Conservation (phyloP, 2,888 invertebrate species). For the Loripinus fragilis region DNA sequence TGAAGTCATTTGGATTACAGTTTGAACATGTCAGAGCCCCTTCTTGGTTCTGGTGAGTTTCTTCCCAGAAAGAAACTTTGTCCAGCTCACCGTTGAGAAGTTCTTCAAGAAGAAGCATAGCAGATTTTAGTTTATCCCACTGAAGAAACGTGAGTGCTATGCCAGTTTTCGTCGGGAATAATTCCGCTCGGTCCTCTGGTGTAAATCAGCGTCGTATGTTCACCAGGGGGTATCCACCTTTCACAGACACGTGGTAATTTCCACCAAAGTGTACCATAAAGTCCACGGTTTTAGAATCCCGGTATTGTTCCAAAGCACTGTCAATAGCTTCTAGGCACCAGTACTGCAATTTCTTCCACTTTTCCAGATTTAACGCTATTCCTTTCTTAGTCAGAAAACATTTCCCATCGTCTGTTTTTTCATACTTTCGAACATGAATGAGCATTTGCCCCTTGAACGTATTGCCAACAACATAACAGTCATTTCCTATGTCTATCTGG, state of each 20-base stretch:
- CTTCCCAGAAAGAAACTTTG: slow-evolving; percentile 8
- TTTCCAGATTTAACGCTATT: slow-evolving; percentile 24
- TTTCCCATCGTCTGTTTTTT: neutral
- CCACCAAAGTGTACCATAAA: neutral
- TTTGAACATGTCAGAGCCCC: slow-evolving; percentile 8
- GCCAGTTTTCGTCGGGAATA: slow-evolving; percentile 17
- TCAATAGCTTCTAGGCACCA: neutral
- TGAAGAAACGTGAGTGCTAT: slow-evolving; percentile 16
- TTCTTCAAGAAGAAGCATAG: neutral
- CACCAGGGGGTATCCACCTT: slow-evolving; percentile 1
- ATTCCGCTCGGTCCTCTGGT: neutral
- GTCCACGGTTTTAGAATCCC: neutral
- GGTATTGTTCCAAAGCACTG: neutral
- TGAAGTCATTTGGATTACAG: slow-evolving; percentile 16
- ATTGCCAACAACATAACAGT: slow-evolving; percentile 14
- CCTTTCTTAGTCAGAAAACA: slow-evolving; percentile 5
- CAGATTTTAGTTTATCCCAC: slow-evolving; percentile 14
- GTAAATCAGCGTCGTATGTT: slow-evolving; percentile 16
- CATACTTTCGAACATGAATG: slow-evolving; percentile 10
- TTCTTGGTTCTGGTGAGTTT: slow-evolving; percentile 16
- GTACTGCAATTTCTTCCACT: slow-evolving; percentile 3
- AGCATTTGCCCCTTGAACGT: slow-evolving; percentile 14
- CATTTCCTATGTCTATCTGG: neutral
- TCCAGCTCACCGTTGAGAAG: slow-evolving; percentile 21
- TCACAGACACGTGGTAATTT: slow-evolving; percentile 13